Base-by-base conservation (phyloP, 2,797 vertebrate species). In the Peromyscus aztecus region DNA sequence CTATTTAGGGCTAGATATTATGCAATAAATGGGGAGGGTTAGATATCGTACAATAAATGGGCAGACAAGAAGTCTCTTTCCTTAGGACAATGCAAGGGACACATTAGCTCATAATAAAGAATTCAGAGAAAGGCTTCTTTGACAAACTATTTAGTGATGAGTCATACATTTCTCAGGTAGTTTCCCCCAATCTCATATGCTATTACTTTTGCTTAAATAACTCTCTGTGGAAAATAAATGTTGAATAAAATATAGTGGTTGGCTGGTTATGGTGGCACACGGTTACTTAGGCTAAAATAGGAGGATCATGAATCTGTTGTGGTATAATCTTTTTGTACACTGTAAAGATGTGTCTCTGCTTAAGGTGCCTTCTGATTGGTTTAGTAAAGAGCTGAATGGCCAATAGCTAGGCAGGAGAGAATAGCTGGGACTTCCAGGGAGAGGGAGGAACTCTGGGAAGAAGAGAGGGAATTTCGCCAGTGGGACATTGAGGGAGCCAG, bases 211-310 rank as follows among this genome's bases (percentile, higher is more conserved):
- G 34, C 31, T 93, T 76, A 92, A 95, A 61, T 86, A 95, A 76
- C 59, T 97, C 80, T 95, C 77, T n/a, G 16, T 96, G 40, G 69
- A 82, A 97, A 95, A 97, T 81, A 69, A 86, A 84, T 80, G 52
- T 29, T 37, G 1, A 49, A 75, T 90, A 87, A 94, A 87, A 40
- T 21, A 27, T 31, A 80, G 24, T 65, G 52, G 63, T 78, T 85
- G 23, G 5, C 49, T 27, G 63, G 37, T 13, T 11, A 69, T n/a
- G 59, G 31, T 67, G n/a, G 49, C 61, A 73, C 43, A 65, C 2
- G 3, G 63, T 69, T 31, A 34, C 43, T n/a, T 59, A 76, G 85
- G n/a, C 65, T 89, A 4, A 65, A 21, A 16, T 6, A 63, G 78
- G 40, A 73, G 34, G 40, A 34, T 65, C 34, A 24, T 27, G 12